A percentile compares a stretch with the other conserved stretches of the same genome.
phyloP scores from a whole-genome alignment of 2,113 vertebrate genomes.

The Todiramphus chloris region DNA sequence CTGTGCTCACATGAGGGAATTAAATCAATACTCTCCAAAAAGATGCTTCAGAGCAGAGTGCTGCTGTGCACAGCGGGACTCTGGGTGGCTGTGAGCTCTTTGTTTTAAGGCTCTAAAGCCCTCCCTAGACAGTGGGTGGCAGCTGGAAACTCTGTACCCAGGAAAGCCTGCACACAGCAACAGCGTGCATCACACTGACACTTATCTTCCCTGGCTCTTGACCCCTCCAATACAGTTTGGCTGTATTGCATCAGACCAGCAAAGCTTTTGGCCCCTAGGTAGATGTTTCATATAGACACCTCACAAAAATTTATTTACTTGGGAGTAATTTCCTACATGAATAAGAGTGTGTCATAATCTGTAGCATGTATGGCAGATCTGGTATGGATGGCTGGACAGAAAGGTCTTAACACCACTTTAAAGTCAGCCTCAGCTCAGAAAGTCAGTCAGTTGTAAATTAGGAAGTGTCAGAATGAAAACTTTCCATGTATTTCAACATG shows the following conservation, averaged over 20 bases:
- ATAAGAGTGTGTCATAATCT: background rate
- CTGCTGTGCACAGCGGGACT: background rate
- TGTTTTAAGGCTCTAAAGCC: background rate
- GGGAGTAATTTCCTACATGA: background rate
- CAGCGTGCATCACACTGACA: fast-evolving
- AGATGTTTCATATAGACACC: background rate
- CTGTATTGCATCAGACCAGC: background rate
- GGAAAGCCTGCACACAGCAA: background rate
- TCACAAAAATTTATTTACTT: background rate
- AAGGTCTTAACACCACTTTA: background rate
- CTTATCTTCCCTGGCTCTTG: background rate
- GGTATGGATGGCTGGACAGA: background rate
- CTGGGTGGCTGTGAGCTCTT: background rate
- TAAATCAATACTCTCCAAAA: constrained; percentile 36
- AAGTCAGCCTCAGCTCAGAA: background rate
- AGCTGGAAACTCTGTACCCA: background rate
- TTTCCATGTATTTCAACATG: background rate
- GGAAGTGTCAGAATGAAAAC: background rate
- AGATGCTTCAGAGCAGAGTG: background rate
- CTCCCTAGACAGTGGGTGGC: background rate
- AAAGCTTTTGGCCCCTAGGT: background rate
- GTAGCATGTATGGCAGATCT: background rate
- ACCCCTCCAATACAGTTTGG: fast-evolving
- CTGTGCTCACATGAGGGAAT: constrained; percentile 3
- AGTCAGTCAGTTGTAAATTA: background rate